These are phyloP conservation scores for Tetranychus cinnabarinus DNA, from an alignment of 1,140 invertebrate genomes.

Conservation along the genomic window DNA sequence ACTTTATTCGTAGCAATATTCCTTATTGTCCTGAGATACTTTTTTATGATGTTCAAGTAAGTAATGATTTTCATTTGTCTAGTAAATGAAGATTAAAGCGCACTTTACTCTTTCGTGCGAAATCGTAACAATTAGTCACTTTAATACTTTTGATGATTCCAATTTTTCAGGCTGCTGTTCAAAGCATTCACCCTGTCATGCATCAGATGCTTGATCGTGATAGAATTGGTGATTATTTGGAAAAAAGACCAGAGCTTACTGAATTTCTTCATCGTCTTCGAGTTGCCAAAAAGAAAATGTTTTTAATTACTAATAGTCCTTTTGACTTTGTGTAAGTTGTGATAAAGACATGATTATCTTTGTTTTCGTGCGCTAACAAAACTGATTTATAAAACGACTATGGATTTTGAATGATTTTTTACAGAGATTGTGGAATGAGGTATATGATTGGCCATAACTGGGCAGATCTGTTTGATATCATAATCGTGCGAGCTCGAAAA, in stretches of 20 bases:
- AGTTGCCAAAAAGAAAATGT: constrained; percentile 57
- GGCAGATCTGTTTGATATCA: constrained; percentile 73
- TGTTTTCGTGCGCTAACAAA: background rate
- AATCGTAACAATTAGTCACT: background rate
- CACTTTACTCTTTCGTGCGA: constrained; percentile 3
- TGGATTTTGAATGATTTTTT: constrained; percentile 15
- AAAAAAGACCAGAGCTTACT: constrained; percentile 44
- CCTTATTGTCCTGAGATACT: constrained; percentile 86
- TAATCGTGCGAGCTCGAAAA: constrained; percentile 82
- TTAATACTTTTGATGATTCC: constrained; percentile 9
- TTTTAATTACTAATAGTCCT: constrained; percentile 87
- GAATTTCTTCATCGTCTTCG: constrained; percentile 50
- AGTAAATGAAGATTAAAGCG: background rate
- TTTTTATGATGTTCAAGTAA: constrained; percentile 77
- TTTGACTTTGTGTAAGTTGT: constrained; percentile 76
- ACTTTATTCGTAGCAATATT: constrained; percentile 65
- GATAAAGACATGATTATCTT: background rate
- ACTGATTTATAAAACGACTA: background rate
- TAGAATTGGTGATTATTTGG: constrained; percentile 38
- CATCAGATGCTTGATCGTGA: constrained; percentile 58
- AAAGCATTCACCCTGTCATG: constrained; percentile 69
- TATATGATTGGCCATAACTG: constrained; percentile 68
- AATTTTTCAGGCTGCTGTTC: constrained; percentile 50
- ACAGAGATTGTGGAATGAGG: constrained; percentile 70
- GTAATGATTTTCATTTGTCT: constrained; percentile 7